Base-by-base conservation (phyloP, 2,888 invertebrate species). In the Platynereis dumerilii region DNA sequence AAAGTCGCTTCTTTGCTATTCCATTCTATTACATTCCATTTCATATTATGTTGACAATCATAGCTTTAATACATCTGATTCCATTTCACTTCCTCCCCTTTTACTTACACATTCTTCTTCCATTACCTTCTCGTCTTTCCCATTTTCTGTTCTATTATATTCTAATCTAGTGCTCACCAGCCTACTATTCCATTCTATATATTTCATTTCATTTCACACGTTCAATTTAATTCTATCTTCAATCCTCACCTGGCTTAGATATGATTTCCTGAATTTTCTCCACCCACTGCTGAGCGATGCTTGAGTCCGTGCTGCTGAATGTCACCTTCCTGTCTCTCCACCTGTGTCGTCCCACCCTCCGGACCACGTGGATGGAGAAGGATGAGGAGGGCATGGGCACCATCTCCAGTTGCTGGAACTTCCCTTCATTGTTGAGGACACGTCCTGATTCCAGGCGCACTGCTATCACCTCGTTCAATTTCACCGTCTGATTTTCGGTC, bases 261-360 rank as follows among this genome's bases (percentile, higher is more conserved):
- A 84, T 73, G 3, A 77, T 74, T n/a, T 78, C 78, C 24, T 75
- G 73, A 42, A 83, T 77, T 44, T 74, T 75, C 2, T 75, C 76
- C 22, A 81, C 74, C 80, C 80, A 81, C 27, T 76, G 75, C 55
- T 78, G 75, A 60, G 77, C 75, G 85, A 85, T 70, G n/a, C 64
- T 66, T 57, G 73, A 73, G 58, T 81, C 81, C 28, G 71, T 73
- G 60, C 78, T 76, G 45, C 71, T 71, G 65, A 83, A 80, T 26
- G 72, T 73, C 2, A 80, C 67, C 44, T 73, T 72, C 52, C 78
- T 72, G 52, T 75, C 71, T 54, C 78, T 73, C 83, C 82, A 83
- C 56, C 75, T 72, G 62, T 78, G 77, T 58, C 75, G 76, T 27
- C 75, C 69, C 0, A 70, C 65, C 53, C 80, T 72, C 27, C 73